Base-by-base conservation (phyloP, 2,797 vertebrate species). In the Anomalospiza imberbis region DNA sequence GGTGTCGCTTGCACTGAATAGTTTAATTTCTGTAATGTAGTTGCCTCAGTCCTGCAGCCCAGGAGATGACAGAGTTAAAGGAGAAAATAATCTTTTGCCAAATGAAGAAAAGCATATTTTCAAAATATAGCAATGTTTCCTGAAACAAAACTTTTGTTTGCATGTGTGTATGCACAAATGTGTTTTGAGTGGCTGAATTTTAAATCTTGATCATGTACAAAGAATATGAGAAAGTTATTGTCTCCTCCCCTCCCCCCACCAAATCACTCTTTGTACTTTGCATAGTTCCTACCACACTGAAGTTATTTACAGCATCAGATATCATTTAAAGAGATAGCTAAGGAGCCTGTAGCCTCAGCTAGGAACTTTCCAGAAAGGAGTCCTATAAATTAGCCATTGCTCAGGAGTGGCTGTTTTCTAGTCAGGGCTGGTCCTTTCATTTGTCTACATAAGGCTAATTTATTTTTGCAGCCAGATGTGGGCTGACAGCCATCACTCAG, bases 401-500 rank as follows among this genome's bases (percentile, higher is more conserved):
- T 96, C 97, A 97, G 97, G 97, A 98, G 97, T 97, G 97, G 96
- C 97, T 98, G 98, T 97, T 97, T 98, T 97, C 96, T 97, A 97
- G 98, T 98, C 98, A 96, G 97, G 97, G 97, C 98, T 97, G 95
- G 97, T 97, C 97, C 98, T 98, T 99, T 98, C 99, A 99, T 99
- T 99, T 99, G 98, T 99, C 99, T 99, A 98, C 98, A 99, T 99
- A 98, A 99, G 98, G 98, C 98, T 99, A 99, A 99, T 99, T 99
- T 99, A 99, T 99, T 99, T 99, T 98, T 98, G 97, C 98, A 98
- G 98, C 98, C 98, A 99, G 99, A 99, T 99, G 99, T 98, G 98
- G 98, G 98, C 98, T 99, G 99, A 99, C 99, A 99, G 99, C 98
- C 99, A 99, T 99, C 99, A 99, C 98, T 99, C 99, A 98, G 97